A percentile compares a stretch with the other conserved stretches of the same genome.
These are phyloP conservation scores for Caenorhabditis latens DNA, from an alignment of 1,140 invertebrate genomes.

Conservation along the genomic window DNA sequence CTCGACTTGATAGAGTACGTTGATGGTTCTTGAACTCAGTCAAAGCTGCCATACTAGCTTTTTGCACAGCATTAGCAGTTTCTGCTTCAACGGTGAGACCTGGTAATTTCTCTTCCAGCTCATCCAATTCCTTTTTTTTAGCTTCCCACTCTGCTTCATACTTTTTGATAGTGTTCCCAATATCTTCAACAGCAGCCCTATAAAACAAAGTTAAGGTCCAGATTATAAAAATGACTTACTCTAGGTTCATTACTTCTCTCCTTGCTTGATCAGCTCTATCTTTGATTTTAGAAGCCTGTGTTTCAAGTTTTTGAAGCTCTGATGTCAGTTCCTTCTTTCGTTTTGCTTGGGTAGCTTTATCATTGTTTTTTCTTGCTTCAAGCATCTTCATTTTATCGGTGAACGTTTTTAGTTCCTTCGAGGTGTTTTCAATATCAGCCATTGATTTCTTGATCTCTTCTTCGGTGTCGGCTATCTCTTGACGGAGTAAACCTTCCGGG, in stretches of 20 bases:
- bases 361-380: constrained; percentile 48
- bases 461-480: neutral
- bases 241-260: neutral
- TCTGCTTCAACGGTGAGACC: neutral
- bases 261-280: neutral
- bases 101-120: constrained; percentile 39
- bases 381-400: constrained; percentile 47
- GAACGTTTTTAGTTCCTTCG: constrained; percentile 35
- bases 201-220: neutral
- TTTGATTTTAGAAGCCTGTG: neutral
- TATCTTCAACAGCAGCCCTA: constrained; percentile 21
- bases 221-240: neutral
- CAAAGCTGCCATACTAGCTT: neutral
- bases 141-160: constrained; percentile 8
- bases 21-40: neutral
- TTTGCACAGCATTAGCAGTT: constrained; percentile 47
- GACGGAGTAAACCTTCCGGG: neutral
- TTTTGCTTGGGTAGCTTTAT: constrained; percentile 19
- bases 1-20: neutral
- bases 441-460: neutral
- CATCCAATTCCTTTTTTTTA: constrained; percentile 27
- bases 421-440: constrained; percentile 44
- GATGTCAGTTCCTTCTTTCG: neutral
- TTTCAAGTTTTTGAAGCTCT: neutral
- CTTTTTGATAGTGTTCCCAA: neutral